Conservation (phyloP, 1,140 invertebrate species). For the Zaprionus taronus region DNA sequence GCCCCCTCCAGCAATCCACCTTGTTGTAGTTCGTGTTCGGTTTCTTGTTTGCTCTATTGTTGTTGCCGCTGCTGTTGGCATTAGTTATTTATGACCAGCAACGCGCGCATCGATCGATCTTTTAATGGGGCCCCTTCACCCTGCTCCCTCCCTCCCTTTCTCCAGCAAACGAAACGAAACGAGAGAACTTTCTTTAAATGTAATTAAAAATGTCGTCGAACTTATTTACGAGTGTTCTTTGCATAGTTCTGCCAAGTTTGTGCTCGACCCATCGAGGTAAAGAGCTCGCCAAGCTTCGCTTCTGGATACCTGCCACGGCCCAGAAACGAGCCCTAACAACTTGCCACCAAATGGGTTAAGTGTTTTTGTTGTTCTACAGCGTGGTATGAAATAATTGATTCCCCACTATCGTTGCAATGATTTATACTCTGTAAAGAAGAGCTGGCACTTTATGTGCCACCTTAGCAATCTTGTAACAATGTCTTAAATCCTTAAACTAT, state of each 20-base stretch:
- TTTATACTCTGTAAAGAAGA: neutral
- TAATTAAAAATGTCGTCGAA: constrained; percentile 82
- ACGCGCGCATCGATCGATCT: constrained; percentile 76
- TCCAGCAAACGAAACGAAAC: neutral
- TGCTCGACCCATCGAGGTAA: neutral
- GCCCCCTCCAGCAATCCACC: neutral
- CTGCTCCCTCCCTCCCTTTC: neutral
- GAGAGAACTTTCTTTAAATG: constrained; percentile 72
- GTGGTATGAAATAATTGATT: neutral
- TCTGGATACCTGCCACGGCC: neutral
- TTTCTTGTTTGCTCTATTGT: neutral
- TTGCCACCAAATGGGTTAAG: neutral
- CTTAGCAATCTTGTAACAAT: no score
- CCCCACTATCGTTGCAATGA: neutral
- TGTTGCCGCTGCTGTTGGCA: constrained; percentile 45
- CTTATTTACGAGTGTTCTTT: constrained; percentile 78
- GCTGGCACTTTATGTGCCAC: no score
- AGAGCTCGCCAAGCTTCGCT: neutral
- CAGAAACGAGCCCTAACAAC: neutral
- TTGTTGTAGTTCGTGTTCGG: constrained; percentile 28
- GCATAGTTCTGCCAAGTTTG: constrained; percentile 63
- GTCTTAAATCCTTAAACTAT: no score
- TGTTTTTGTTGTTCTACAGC: neutral
- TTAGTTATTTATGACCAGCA: constrained; percentile 75
- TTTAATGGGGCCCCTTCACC: constrained; percentile 45